Conservation (phyloP, 2,888 invertebrate genomes). For the Hipparchia sbordonii region DNA sequence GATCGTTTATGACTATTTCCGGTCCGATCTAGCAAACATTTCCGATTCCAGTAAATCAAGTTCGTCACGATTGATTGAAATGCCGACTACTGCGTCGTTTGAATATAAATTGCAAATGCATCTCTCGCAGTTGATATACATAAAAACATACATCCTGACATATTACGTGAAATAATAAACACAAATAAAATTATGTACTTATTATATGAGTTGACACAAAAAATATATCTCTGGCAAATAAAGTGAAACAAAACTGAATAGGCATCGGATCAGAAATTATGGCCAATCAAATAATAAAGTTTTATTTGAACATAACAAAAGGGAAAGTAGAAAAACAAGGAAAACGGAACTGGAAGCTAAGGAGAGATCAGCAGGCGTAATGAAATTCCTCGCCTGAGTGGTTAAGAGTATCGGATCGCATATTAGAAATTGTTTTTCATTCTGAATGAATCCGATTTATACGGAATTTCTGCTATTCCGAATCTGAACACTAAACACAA, state of each 20-base stretch:
- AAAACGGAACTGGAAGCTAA: constrained; percentile 34
- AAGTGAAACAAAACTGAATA: background rate
- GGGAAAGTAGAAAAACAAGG: constrained; percentile 25
- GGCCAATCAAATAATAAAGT: too few species aligned
- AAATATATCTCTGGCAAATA: too few species aligned
- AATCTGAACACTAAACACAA: background rate
- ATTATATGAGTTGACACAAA: background rate
- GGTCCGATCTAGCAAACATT: background rate
- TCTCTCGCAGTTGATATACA: background rate
- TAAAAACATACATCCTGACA: background rate
- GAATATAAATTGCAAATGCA: background rate
- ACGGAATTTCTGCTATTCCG: constrained; percentile 8
- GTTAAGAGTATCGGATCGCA: constrained; percentile 31
- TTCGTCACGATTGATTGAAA: background rate
- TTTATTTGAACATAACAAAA: background rate
- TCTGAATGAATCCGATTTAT: constrained; percentile 2
- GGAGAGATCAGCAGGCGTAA: constrained; percentile 31
- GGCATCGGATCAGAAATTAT: too few species aligned
- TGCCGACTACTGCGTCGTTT: background rate
- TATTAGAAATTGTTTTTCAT: constrained; percentile 30
- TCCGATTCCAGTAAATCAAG: background rate
- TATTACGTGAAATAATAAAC: background rate
- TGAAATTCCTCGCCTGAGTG: constrained; percentile 34
- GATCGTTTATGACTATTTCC: background rate
- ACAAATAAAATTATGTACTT: background rate